A percentile compares a stretch with the other conserved stretches of the same genome.
Conservation (phyloP, 1,140 invertebrate species). For the Lepidurus arcticus region DNA sequence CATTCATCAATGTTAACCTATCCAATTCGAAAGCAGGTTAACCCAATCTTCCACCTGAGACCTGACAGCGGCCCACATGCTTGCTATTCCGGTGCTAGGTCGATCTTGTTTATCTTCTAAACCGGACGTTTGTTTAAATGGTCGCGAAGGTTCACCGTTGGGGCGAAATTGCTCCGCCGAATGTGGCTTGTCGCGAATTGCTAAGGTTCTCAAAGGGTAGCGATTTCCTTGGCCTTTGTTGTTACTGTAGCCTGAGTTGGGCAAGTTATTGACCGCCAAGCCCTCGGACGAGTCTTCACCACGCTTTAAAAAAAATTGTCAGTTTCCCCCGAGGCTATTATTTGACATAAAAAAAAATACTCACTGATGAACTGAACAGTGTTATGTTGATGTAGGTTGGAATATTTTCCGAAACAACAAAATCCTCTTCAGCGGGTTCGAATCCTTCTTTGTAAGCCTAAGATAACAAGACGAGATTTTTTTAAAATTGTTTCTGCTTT, state of each 20-base stretch:
- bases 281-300: not conserved
- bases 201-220: not conserved
- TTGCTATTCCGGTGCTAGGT: not conserved
- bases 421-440: slow-evolving; percentile 71
- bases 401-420: slow-evolving; percentile 76
- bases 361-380: slow-evolving; percentile 43
- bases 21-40: not conserved
- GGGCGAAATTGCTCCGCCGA: not conserved
- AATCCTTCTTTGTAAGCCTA: slow-evolving; percentile 79
- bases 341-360: not conserved
- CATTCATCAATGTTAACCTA: not conserved
- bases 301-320: slow-evolving; percentile 10
- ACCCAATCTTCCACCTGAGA: slow-evolving; percentile 8
- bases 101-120: not conserved
- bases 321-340: not conserved
- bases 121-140: not conserved
- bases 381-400: slow-evolving; percentile 79
- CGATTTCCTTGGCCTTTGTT: not conserved
- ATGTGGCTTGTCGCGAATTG: not conserved
- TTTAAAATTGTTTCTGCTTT: not conserved
- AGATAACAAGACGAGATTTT: slow-evolving; percentile 22
- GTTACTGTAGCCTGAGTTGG: not conserved
- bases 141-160: not conserved
- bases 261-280: not conserved
- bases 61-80: slow-evolving; percentile 2